Percentiles rank a stretch among this genome's conserved stretches.
phyloP scores from a whole-genome alignment of 2,113 vertebrate genomes.

The Takifugu flavidus region DNA sequence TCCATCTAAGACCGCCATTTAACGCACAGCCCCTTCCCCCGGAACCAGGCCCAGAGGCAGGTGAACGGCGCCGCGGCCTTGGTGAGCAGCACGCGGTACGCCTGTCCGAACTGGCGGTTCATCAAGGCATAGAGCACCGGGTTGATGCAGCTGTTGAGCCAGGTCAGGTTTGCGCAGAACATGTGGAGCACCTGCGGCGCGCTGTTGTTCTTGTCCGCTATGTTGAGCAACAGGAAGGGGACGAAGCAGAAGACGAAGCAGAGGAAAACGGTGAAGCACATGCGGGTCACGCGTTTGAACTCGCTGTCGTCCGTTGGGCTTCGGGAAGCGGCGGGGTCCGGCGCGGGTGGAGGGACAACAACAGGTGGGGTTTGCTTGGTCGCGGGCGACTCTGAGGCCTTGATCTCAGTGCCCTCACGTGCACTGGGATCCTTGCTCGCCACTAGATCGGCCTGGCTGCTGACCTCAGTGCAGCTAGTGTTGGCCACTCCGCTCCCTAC shows the following conservation, averaged over 20 bases:
- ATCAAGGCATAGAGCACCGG: slow-evolving; percentile 84
- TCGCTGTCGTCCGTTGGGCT: slow-evolving; percentile 72
- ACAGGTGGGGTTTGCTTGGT: not conserved
- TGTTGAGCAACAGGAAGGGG: slow-evolving; percentile 83
- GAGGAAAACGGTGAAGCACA: slow-evolving; percentile 85
- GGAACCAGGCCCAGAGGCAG: slow-evolving; percentile 22
- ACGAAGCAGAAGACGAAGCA: slow-evolving; percentile 81
- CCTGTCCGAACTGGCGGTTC: slow-evolving; percentile 84
- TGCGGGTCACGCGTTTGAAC: slow-evolving; percentile 80
- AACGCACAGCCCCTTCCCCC: not conserved
- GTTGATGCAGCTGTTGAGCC: slow-evolving; percentile 88
- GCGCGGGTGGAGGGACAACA: not conserved
- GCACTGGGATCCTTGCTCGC: slow-evolving; percentile 13
- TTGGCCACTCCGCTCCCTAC: slow-evolving; percentile 57
- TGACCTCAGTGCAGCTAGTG: slow-evolving; percentile 65
- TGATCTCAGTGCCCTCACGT: slow-evolving; percentile 1
- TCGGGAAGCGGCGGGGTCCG: slow-evolving; percentile 4
- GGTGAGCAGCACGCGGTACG: slow-evolving; percentile 73
- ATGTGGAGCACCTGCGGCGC: slow-evolving; percentile 81
- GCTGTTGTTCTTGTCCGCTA: slow-evolving; percentile 68
- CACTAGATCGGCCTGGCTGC: slow-evolving; percentile 43
- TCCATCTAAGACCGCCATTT: too few relatives aligned
- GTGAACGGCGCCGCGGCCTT: slow-evolving; percentile 54
- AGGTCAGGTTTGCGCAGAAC: slow-evolving; percentile 85
- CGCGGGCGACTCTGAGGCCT: not conserved